Conservation (phyloP, 2,797 vertebrate species). For the Gymnoscopelus braueri region DNA sequence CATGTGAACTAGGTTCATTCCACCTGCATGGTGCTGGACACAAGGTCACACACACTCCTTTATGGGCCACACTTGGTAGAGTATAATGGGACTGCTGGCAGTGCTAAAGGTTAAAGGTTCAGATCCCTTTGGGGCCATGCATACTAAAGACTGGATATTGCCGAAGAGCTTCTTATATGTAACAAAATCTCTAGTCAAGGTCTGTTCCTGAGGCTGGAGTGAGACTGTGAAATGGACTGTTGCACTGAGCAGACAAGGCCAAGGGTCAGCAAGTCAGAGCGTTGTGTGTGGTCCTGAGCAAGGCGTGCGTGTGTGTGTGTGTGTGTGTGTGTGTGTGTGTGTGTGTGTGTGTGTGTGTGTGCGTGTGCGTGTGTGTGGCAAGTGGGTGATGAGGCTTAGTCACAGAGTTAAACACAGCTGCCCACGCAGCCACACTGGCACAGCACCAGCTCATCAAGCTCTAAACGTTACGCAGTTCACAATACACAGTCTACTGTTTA, state of each 20-base stretch:
- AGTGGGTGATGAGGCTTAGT: constrained; percentile 62
- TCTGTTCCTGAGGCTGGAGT: constrained; percentile 45
- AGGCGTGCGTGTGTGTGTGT: constrained; percentile 38
- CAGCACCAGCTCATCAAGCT: constrained; percentile 47
- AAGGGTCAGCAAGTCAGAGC: constrained; percentile 60
- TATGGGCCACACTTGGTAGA: constrained; percentile 52
- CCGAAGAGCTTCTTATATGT: constrained; percentile 60
- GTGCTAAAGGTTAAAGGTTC: constrained; percentile 55
- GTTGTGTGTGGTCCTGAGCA: constrained; percentile 69
- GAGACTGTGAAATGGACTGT: constrained; percentile 51
- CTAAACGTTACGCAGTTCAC: constrained; percentile 46
- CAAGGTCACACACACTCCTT: constrained; percentile 48
- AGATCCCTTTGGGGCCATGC: constrained; percentile 39
- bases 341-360: constrained; percentile 34
- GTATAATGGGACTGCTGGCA: constrained; percentile 63
- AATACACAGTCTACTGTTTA: constrained; percentile 41
- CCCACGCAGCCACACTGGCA: constrained; percentile 62
- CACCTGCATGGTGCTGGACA: constrained; percentile 46
- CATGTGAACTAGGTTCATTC: constrained; percentile 40
- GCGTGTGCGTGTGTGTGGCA: constrained; percentile 56
- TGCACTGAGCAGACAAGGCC: constrained; percentile 28
- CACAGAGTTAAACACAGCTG: constrained; percentile 67
- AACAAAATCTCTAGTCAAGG: constrained; percentile 57
- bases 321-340: not conserved
- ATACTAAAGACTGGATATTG: constrained; percentile 52